Base-by-base conservation (phyloP, 2,888 invertebrate species). In the Ophion obscuratus region DNA sequence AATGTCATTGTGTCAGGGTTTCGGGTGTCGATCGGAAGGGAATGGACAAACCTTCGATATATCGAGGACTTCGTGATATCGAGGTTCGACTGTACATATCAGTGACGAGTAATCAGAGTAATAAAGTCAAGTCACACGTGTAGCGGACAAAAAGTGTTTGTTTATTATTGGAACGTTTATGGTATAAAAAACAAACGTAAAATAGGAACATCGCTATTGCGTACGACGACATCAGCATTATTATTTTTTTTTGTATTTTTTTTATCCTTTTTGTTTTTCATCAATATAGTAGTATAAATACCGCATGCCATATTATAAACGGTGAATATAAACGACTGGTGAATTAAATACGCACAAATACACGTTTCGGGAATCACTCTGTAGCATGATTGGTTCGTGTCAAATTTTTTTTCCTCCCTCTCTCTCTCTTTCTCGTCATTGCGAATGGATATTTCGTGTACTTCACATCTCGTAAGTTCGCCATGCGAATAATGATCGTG, bases 131-230 rank as follows among this genome's bases (percentile, higher is more conserved):
- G 80, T 44, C 76, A 62, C 44, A 40, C 40, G 61, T 76, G 53
- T 87, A 88, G 89, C 90, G 90, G 90, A 90, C 87, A 90, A 90
- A 90, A 89, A 89, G 87, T 89, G 86, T 87, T 89, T 88, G 89
- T 90, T 90, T 90, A 90, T 91, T 91, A 89, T 89, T 89, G 82
- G 88, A 90, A 90, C 89, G 86, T 88, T 90, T 85, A 85, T 86
- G 87, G 88, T 89, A 91, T 89, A 40, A 89, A 90, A 77, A 88
- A 91, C 83, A 90, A 91, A 90, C 85, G 87, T 88, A 92, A 91
- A 90, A 90, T 92, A 90, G 91, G 91, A 92, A 92, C 91, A 92
- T 90, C 89, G 90, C 91, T 92, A 91, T 90, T 90, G 90, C 90
- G 87, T 90, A 91, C 89, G 87, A 90, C 89, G 89, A 90, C 89